Percentiles rank a stretch among this genome's conserved stretches.
phyloP scores from a whole-genome alignment of 2,888 invertebrate genomes.

The Drosophila parthenogenetica region DNA sequence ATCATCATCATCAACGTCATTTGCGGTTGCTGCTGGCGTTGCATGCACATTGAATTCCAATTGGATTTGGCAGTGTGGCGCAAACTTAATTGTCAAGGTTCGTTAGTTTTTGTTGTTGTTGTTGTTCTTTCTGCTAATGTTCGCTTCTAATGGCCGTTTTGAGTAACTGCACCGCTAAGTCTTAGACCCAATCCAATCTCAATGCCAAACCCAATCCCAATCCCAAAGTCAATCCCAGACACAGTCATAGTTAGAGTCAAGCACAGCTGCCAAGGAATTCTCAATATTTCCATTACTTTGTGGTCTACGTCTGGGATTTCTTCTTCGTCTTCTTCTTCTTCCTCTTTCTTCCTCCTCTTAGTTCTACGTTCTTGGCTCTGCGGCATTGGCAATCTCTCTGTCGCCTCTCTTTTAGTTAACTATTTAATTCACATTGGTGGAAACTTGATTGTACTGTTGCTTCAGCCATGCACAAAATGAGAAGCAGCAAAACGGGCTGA shows the following conservation, averaged over 20 bases:
- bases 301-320: slow-evolving; percentile 75
- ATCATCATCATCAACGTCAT: slow-evolving; percentile 76
- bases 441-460: slow-evolving; percentile 77
- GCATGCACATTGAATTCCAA: slow-evolving; percentile 78
- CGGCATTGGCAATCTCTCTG: slow-evolving; percentile 48
- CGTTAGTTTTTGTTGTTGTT: slow-evolving; percentile 64
- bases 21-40: slow-evolving; percentile 63
- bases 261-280: slow-evolving; percentile 68
- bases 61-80: slow-evolving; percentile 78
- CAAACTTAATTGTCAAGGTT: slow-evolving; percentile 78
- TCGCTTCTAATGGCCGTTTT: slow-evolving; percentile 77
- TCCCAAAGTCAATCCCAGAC: slow-evolving; percentile 14
- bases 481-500: slow-evolving; percentile 64
- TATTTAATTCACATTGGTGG: slow-evolving; percentile 79
- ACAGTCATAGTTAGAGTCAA: slow-evolving; percentile 34
- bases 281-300: slow-evolving; percentile 79
- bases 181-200: slow-evolving; percentile 11
- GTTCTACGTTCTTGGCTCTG: slow-evolving; percentile 36
- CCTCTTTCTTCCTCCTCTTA: slow-evolving; percentile 13
- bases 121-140: slow-evolving; percentile 66
- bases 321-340: slow-evolving; percentile 10
- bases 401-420: slow-evolving; percentile 77
- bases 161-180: slow-evolving; percentile 66
- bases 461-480: slow-evolving; percentile 66
- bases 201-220: slow-evolving; percentile 11